Percentiles rank a stretch among this genome's conserved stretches.
Evolutionary conservation across 2,113 vertebrate species (phyloP).

Genomic region (Cricetomys ansorgei): DNA sequence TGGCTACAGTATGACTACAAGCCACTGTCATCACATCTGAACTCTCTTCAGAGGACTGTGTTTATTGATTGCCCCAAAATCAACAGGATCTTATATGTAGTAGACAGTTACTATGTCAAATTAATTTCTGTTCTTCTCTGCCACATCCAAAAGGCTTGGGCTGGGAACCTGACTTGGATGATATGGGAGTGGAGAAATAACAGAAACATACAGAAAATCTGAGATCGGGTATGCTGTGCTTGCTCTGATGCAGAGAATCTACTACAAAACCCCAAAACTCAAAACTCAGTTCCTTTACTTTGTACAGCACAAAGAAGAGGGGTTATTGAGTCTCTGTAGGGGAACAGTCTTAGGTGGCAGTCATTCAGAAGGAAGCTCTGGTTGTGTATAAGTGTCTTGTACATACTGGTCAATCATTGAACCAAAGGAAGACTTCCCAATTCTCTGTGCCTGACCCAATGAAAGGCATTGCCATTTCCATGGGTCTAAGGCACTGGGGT

Average conservation of each 20-base stretch:
- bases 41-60: neutral
- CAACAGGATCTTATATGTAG: neutral
- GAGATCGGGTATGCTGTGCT: rapidly evolving
- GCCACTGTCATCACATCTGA: neutral
- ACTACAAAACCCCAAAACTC: neutral
- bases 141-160: too few relatives aligned
- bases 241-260: too few relatives aligned
- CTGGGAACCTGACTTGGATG: neutral
- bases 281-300: neutral
- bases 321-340: neutral
- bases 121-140: neutral
- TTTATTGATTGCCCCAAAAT: neutral
- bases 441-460: neutral
- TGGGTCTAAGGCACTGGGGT: neutral
- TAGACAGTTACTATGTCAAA: neutral
- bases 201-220: neutral
- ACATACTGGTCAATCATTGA: neutral
- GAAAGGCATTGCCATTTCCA: neutral
- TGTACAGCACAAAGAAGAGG: neutral
- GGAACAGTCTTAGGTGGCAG: neutral
- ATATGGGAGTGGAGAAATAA: neutral
- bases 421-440: neutral
- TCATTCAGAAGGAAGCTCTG: neutral
- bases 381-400: neutral
- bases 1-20: neutral